Evolutionary conservation across 1,140 invertebrate species (phyloP), one percentile per base, ranked within the genome.

Genomic region (Ooceraea biroi): DNA sequence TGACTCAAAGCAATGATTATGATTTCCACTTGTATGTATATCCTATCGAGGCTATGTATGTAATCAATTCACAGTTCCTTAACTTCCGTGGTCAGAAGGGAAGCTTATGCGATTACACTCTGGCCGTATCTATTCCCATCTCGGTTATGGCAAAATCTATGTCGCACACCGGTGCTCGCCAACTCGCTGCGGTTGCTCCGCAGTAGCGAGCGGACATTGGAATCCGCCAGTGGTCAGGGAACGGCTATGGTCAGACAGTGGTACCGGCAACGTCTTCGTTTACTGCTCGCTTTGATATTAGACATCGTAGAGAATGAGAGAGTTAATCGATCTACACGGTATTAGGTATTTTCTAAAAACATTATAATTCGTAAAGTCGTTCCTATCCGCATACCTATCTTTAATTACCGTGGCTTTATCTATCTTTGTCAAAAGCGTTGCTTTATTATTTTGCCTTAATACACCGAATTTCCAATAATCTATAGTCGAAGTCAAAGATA

Each of bases 101-200:
- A 57, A 80, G 76, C 76, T 80, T 57, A 71, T 80, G 71, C 50
- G 76, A 80, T 71, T 80, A 80, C 65, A 71, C 50, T 80, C 69
- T 57, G 65, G 74, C 27, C 58, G 44, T 77, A 80, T 69, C 76
- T 63, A 57, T 80, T 80, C 50, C 65, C 50, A 80, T 80, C 65
- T 80, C 65, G 50, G 65, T 80, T 80, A 69, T 80, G 50, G 76
- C 65, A 80, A 55, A 78, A 83, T 77, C 60, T 78, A 78, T 68
- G 36, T 58, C n/a, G 50, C 48, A 19, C 50, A 25, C 65, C 52
- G 50, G 57, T 58, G 50, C 44, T 46, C 2, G 61, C 44, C 61
- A 10, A 46, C 50, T 48, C 50, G 44, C 0, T 55, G 57, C 19
- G 72, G 85, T 84, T 41, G 58, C 55, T 14, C 41, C 60, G 19